Evolutionary conservation across 2,797 vertebrate genomes (phyloP), one percentile per base, ranked within the genome.

Genomic region (Hyperoplus lanceolatus): DNA sequence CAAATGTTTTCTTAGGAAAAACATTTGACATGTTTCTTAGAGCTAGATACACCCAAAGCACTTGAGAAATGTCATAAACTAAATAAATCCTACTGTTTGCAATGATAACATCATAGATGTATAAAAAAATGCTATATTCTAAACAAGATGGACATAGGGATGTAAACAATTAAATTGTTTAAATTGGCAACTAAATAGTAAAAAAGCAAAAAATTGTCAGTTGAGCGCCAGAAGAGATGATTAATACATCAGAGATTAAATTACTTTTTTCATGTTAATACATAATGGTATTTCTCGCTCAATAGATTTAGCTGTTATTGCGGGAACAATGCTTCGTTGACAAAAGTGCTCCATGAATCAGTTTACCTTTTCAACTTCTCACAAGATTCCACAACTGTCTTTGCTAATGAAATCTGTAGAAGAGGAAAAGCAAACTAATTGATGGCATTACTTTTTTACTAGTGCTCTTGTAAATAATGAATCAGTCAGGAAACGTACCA

Each of bases 31-130:
- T 12, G 16, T 62, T 39, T 39, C 51, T 59, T 29, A n/a, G 43
- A 4, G 61, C 21, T 0, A 0, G 8, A 60, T 21, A 55, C 12
- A 41, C 8, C 41, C 41, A 45, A 53, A 39, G 21, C 12, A 36
- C 50, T 57, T 43, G 11, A 18, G 6, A 66, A 49, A 71, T 0
- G 1, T 12, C 18, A 9, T 49, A 29, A 21, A 43, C 0, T 2
- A 56, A 18, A 57, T 38, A 8, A 38, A 70, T 11, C 15, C 8
- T 38, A 21, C 7, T 39, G 29, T 56, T 66, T 36, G 55, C 5
- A 36, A 36, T 60, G 3, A 48, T 56, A 72, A 75, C 75, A 66
- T 60, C 57, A 78, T 38, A 59, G 49, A 49, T 39, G 42, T 29
- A 13, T 45, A 60, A 5, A 15, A 38, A 61, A 36, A 72, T 45